These are phyloP conservation scores for Phyllostomus hastatus DNA, from an alignment of 2,113 vertebrate genomes.

Conservation along the genomic window DNA sequence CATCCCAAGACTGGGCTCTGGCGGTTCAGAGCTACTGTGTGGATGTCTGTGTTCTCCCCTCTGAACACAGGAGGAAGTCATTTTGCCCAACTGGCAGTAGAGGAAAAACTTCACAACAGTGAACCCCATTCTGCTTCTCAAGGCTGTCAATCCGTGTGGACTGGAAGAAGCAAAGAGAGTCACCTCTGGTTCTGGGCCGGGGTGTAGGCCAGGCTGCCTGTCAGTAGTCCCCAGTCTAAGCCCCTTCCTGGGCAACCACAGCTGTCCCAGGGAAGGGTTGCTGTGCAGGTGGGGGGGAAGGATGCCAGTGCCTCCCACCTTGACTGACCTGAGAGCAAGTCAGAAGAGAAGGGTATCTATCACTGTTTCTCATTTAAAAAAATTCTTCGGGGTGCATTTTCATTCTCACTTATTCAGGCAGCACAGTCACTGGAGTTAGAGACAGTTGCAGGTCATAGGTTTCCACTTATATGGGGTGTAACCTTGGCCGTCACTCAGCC, in stretches of 20 bases:
- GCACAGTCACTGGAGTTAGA: neutral
- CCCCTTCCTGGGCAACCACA: neutral
- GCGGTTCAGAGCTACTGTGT: neutral
- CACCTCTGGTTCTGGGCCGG: fast-evolving
- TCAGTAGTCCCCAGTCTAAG: neutral
- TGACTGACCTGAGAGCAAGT: neutral
- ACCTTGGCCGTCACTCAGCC: neutral
- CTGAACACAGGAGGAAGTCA: neutral
- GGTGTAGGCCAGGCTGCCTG: neutral
- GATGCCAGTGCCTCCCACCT: neutral
- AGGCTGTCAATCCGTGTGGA: neutral
- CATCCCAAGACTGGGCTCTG: too few relatives aligned
- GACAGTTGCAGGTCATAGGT: neutral
- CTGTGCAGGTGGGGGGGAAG: neutral
- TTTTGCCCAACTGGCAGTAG: neutral
- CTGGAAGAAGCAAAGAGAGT: neutral
- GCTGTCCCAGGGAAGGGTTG: neutral
- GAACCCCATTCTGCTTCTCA: neutral
- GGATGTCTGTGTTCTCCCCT: neutral
- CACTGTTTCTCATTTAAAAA: neutral
- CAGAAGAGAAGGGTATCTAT: neutral
- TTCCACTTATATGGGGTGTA: neutral
- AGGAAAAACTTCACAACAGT: neutral
- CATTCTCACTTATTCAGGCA: neutral
- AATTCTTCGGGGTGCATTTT: neutral